Evolutionary conservation across 2,888 invertebrate species (phyloP).

Genomic region (Rhagonycha fulva): DNA sequence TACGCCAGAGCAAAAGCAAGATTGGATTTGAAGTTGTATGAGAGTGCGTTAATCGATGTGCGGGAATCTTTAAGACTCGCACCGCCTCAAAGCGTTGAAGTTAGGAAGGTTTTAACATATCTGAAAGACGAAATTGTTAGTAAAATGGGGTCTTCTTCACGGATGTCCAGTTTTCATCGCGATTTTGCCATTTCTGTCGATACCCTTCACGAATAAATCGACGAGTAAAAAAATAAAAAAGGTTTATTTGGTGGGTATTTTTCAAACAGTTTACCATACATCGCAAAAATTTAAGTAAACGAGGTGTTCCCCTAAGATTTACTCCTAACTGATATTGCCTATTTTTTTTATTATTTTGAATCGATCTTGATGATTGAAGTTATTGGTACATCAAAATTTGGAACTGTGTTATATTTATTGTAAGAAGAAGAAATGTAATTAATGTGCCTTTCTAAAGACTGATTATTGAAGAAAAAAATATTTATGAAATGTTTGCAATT

Average conservation of each 20-base stretch:
- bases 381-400: neutral
- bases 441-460: constrained; percentile 27
- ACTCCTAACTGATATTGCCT: neutral
- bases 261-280: neutral
- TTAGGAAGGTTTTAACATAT: constrained; percentile 72
- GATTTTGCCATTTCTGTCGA: constrained; percentile 53
- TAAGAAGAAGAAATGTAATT: constrained; percentile 18
- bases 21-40: constrained; percentile 73
- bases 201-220: constrained; percentile 49
- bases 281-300: neutral
- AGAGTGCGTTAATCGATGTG: constrained; percentile 79
- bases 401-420: neutral
- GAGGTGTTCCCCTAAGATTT: neutral
- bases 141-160: constrained; percentile 50
- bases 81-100: constrained; percentile 72
- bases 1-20: constrained; percentile 90
- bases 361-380: neutral
- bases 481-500: constrained; percentile 39
- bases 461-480: constrained; percentile 23
- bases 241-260: neutral
- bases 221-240: neutral
- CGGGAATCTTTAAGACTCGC: constrained; percentile 77
- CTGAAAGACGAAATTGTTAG: constrained; percentile 75
- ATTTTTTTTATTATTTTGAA: neutral
- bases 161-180: constrained; percentile 41